phyloP scores from a whole-genome alignment of 35 echinoderm and acorn worm species.

The Ophiothrix spiculata region DNA sequence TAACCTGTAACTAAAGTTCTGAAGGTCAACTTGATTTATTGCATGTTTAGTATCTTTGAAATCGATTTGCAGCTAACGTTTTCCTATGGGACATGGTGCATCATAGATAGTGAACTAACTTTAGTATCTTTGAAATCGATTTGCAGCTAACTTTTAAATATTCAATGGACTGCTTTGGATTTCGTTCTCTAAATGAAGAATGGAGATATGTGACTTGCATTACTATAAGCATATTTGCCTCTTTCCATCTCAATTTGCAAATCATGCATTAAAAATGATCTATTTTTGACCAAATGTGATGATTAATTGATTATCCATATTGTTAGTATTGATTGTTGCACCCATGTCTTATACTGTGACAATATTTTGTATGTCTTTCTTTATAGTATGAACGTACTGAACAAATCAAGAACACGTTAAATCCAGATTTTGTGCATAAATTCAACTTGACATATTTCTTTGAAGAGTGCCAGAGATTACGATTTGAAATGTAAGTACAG shows the following conservation, averaged over 20 bases:
- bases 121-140: too few species aligned
- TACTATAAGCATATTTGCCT: neutral
- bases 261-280: neutral
- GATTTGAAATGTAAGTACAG: constrained; percentile 97
- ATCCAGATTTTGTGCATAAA: constrained; percentile 96
- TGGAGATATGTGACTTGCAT: too few species aligned
- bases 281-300: neutral
- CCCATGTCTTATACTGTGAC: neutral
- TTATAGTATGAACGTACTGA: constrained; percentile 91
- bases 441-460: constrained; percentile 88
- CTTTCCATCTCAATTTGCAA: neutral
- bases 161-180: too few species aligned
- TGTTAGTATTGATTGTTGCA: too few species aligned
- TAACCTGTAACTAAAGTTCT: too few species aligned
- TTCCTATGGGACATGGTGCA: too few species aligned
- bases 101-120: too few species aligned
- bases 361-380: constrained; percentile 30
- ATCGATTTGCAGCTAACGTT: too few species aligned
- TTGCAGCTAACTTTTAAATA: too few species aligned
- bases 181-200: too few species aligned
- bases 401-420: constrained; percentile 80
- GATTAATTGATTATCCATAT: neutral
- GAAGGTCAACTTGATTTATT: too few species aligned
- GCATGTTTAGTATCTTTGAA: too few species aligned
- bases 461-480: constrained; percentile 89